phyloP scores from a whole-genome alignment of 1,140 invertebrate genomes.

The Ctenoplectra terminalis region DNA sequence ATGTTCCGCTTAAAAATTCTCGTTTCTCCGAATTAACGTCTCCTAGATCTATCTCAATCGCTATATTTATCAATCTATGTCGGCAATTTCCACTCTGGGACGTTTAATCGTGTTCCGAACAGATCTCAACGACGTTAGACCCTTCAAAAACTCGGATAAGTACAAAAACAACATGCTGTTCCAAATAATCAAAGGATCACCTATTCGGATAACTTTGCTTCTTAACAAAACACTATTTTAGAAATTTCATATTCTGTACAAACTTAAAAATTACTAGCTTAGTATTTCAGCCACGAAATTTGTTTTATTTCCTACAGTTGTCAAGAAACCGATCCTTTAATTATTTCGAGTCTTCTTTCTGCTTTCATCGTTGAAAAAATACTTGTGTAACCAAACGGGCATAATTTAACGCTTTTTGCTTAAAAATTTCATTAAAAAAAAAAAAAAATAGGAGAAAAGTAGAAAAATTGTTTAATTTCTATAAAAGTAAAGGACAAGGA shows the following conservation, averaged over 20 bases:
- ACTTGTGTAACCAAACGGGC: too few relatives aligned
- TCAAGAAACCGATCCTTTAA: slow-evolving; percentile 1
- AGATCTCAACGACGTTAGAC: neutral
- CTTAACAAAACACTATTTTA: neutral
- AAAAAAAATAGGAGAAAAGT: neutral
- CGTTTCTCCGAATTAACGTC: neutral
- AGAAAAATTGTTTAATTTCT: neutral
- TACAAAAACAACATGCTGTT: neutral
- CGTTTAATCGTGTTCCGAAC: neutral
- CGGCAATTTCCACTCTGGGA: neutral
- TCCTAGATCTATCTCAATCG: slow-evolving; percentile 12
- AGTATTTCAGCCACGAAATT: too few relatives aligned
- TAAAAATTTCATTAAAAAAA: too few relatives aligned
- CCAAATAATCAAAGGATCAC: slow-evolving; percentile 1
- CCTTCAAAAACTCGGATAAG: neutral
- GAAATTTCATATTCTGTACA: neutral
- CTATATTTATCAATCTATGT: neutral
- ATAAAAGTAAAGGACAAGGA: too few relatives aligned
- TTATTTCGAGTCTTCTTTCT: neutral
- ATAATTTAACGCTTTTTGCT: too few relatives aligned
- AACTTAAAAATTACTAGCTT: neutral
- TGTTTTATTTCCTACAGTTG: neutral
- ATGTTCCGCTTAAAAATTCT: neutral
- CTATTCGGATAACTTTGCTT: neutral
- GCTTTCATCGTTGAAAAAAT: too few relatives aligned